Evolutionary conservation across 2,113 vertebrate genomes (phyloP).

Genomic region (Hippocampus comes): DNA sequence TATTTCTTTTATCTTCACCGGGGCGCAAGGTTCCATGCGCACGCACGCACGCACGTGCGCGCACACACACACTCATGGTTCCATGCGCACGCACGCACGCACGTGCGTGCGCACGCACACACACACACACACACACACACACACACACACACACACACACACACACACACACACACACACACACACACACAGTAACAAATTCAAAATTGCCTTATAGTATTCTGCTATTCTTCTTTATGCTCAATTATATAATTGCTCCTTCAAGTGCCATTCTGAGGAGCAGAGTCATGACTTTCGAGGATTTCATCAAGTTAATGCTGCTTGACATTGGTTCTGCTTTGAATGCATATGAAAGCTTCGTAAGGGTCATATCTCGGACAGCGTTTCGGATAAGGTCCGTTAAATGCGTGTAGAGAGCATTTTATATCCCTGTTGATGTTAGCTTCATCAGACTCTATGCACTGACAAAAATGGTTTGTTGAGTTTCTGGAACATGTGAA

Average conservation of each 20-base stretch:
- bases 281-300: conserved; percentile 35
- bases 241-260: not conserved
- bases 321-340: conserved; percentile 29
- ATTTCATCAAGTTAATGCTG: conserved; percentile 38
- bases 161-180: not conserved
- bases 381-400: not conserved
- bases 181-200: not conserved
- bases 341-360: conserved; percentile 6
- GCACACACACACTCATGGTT: no score
- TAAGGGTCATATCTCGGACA: conserved; percentile 1
- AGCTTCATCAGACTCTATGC: no score
- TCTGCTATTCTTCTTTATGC: not conserved
- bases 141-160: no score
- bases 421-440: not conserved
- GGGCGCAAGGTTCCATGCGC: no score
- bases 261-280: conserved; percentile 7
- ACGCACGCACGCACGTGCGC: no score
- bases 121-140: not conserved
- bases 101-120: no score
- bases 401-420: not conserved
- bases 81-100: no score
- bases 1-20: not conserved
- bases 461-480: no score
- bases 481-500: not conserved
- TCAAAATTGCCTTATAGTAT: not conserved